Base-by-base conservation (phyloP, 2,888 invertebrate species). In the Campoplex capitator region DNA sequence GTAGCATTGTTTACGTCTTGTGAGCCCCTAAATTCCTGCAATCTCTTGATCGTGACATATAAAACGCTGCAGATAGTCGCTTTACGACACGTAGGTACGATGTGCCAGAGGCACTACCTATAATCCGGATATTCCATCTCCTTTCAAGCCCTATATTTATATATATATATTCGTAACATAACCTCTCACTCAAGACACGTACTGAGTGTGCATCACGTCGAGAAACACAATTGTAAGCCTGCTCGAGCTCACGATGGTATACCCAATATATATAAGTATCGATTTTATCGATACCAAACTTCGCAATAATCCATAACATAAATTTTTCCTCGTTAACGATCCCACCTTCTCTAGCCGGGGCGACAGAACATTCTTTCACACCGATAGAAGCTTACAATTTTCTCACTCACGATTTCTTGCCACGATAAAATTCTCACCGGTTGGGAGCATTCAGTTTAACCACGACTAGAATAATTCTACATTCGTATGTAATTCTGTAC, bases 281-380 rank as follows among this genome's bases (percentile, higher is more conserved):
- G 82, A 84, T 86, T 86, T 86, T 83, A 86, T 87, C 86, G 87
- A 77, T 79, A 78, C 65, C 71, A 62, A 87, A 85, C 82, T 82
- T 84, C 75, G 78, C 74, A 82, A 84, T 84, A 85, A 85, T 87
- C 83, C 76, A 82, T 87, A 82, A 87, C 85, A 85, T 83, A 73
- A 70, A 83, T 85, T 87, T 87, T 84, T 71, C 87, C 73, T 82
- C 87, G 85, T 82, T 88, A 87, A 85, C 78, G 82, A 79, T 79
- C 76, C 76, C 83, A 67, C 48, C 67, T 73, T 70, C 23, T 35
- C 65, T 51, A 56, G 62, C n/a, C n/a, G 23, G 75, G 71, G 16
- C 56, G 65, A 67, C 76, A 70, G 75, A 38, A 75, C 77, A 84
- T 84, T 84, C 82, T 80, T 83, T 73, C 79, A 70, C 76, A 70